phyloP scores from a whole-genome alignment of 2,113 vertebrate species.

The Excalfactoria chinensis region DNA sequence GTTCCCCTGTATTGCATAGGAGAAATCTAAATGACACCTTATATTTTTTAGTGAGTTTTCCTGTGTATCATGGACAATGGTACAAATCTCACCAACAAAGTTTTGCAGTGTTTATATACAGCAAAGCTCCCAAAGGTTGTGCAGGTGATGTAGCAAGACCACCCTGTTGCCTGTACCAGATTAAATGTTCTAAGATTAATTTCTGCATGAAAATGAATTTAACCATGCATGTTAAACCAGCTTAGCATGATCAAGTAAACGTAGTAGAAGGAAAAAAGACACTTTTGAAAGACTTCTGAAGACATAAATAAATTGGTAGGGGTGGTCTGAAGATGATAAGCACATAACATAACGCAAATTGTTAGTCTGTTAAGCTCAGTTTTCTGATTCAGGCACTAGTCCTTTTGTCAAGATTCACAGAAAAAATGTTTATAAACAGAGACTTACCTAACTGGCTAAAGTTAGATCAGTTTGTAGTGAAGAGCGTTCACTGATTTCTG shows the following conservation, averaged over 20 bases:
- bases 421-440: not conserved
- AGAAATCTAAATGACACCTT: not conserved
- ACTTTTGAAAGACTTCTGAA: not conserved
- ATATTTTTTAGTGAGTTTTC: not conserved
- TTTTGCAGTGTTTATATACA: not conserved
- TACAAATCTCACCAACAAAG: not conserved
- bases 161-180: not conserved
- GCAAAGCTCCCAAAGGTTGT: not conserved
- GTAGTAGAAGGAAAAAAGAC: not conserved
- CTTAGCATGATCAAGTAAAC: not conserved
- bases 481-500: not conserved
- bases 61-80: rapidly evolving
- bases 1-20: not conserved
- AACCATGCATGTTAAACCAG: not conserved
- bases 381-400: not conserved
- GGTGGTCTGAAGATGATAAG: not conserved
- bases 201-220: not conserved
- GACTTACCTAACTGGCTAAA: not conserved
- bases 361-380: not conserved
- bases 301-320: not conserved
- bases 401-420: not conserved
- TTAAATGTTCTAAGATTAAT: not conserved
- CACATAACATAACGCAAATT: not conserved
- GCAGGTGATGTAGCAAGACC: not conserved
- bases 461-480: not conserved